These are phyloP conservation scores for Entomobrya proxima DNA, from an alignment of 2,888 invertebrate species.

Conservation along the genomic window DNA sequence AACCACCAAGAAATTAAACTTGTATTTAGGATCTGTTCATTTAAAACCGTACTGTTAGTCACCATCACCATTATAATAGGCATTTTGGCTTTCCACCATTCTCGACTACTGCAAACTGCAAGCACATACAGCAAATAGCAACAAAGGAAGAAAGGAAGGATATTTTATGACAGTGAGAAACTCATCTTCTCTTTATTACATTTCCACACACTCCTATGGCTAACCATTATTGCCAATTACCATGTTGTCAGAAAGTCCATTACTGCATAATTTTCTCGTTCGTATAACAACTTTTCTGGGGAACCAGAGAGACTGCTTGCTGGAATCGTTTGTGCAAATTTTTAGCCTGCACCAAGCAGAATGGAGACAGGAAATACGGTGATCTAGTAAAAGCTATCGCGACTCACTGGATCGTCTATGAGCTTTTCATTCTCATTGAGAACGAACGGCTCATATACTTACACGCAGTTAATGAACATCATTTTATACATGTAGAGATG, in stretches of 20 bases:
- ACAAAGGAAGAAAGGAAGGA: conserved; percentile 38
- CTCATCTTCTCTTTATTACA: conserved; percentile 68
- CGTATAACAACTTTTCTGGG: conserved; percentile 35
- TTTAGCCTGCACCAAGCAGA: not conserved
- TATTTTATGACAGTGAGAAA: conserved; percentile 66
- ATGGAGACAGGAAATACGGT: not conserved
- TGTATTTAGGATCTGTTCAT: conserved; percentile 63
- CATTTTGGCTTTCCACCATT: conserved; percentile 48
- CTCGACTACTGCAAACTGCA: not conserved
- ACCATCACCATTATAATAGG: conserved; percentile 32
- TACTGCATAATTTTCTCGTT: conserved; percentile 69
- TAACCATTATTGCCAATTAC: conserved; percentile 74
- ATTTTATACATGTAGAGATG: too few relatives aligned
- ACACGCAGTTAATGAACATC: too few relatives aligned
- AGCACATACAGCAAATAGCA: not conserved
- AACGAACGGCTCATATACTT: too few relatives aligned
- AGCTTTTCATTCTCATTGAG: too few relatives aligned
- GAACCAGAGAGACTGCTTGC: conserved; percentile 6
- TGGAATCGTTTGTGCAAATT: conserved; percentile 53
- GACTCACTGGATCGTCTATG: too few relatives aligned
- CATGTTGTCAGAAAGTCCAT: conserved; percentile 71
- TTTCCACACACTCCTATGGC: conserved; percentile 68
- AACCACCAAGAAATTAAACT: conserved; percentile 69
- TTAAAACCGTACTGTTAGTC: conserved; percentile 57
- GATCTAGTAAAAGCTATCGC: too few relatives aligned